phyloP scores from a whole-genome alignment of 2,113 vertebrate species.

The Grallaria varia region DNA sequence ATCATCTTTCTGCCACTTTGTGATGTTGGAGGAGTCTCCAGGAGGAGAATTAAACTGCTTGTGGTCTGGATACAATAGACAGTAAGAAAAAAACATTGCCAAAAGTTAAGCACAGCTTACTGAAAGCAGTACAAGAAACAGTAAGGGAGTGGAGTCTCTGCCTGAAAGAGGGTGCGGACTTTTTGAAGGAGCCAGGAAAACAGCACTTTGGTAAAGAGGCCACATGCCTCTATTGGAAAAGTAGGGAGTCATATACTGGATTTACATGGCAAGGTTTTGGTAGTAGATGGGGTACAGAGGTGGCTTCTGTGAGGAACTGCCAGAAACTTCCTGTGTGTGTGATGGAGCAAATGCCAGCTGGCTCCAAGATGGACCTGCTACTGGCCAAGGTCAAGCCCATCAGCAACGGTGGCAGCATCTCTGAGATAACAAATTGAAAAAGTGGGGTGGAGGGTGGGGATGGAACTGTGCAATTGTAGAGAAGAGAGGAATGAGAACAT shows the following conservation, averaged over 20 bases:
- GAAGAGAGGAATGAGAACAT: neutral
- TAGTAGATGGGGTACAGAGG: accelerated
- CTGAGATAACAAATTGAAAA: neutral
- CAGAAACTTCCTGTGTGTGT: neutral
- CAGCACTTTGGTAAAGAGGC: neutral
- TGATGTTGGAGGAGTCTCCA: neutral
- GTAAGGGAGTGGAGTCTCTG: neutral
- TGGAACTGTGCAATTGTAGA: neutral
- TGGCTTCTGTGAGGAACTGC: neutral
- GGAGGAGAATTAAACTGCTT: neutral
- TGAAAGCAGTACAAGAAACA: neutral
- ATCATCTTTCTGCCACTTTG: neutral
- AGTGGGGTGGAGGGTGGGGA: neutral
- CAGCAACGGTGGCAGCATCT: neutral
- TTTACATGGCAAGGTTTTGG: neutral
- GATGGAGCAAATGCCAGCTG: neutral
- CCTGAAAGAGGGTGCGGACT: neutral
- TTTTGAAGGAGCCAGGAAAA: neutral
- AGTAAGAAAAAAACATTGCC: neutral
- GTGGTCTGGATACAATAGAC: neutral
- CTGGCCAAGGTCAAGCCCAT: neutral
- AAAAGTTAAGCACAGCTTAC: neutral
- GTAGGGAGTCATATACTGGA: neutral
- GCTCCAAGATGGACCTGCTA: neutral
- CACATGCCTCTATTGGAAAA: neutral